These are phyloP conservation scores for Zaprionus nigranus DNA, from an alignment of 1,140 invertebrate genomes.

Conservation along the genomic window DNA sequence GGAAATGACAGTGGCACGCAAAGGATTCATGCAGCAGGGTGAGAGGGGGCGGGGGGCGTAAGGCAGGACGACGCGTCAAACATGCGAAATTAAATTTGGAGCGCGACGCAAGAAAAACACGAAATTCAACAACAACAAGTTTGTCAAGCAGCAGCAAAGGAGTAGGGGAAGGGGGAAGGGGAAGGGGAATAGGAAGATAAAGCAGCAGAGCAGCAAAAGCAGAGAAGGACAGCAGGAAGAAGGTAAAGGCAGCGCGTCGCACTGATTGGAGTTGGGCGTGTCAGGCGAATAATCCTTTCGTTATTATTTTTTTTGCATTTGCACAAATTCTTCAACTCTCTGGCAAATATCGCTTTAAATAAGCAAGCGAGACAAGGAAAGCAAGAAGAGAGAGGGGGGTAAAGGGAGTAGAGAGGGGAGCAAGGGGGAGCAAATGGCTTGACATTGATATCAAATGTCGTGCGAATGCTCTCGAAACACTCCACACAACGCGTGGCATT, in stretches of 20 bases:
- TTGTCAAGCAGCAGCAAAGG: not conserved
- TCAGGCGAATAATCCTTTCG: conserved; percentile 70
- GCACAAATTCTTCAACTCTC: conserved; percentile 38
- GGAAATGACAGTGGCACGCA: conserved; percentile 61
- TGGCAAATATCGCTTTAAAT: conserved; percentile 46
- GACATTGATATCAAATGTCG: conserved; percentile 82
- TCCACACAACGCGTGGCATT: conserved; percentile 40
- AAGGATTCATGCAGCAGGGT: conserved; percentile 26
- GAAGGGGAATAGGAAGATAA: conserved; percentile 46
- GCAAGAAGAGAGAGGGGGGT: not conserved
- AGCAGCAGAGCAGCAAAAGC: conserved; percentile 38
- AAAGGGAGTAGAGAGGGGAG: not conserved
- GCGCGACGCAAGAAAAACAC: conserved; percentile 21
- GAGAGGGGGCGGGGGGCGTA: not conserved
- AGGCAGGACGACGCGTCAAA: conserved; percentile 59
- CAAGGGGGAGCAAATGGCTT: conserved; percentile 57
- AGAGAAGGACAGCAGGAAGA: conserved; percentile 28
- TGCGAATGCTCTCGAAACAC: conserved; percentile 51
- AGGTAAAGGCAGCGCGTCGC: conserved; percentile 48
- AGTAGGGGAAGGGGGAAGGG: conserved; percentile 29
- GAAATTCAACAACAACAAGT: not conserved
- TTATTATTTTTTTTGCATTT: conserved; percentile 44
- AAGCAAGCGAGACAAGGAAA: conserved; percentile 26
- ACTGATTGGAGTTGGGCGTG: conserved; percentile 71
- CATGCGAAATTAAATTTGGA: conserved; percentile 76